These are phyloP conservation scores for Poeciliopsis gracilis DNA, from an alignment of 2,797 vertebrate species.

Conservation along the genomic window DNA sequence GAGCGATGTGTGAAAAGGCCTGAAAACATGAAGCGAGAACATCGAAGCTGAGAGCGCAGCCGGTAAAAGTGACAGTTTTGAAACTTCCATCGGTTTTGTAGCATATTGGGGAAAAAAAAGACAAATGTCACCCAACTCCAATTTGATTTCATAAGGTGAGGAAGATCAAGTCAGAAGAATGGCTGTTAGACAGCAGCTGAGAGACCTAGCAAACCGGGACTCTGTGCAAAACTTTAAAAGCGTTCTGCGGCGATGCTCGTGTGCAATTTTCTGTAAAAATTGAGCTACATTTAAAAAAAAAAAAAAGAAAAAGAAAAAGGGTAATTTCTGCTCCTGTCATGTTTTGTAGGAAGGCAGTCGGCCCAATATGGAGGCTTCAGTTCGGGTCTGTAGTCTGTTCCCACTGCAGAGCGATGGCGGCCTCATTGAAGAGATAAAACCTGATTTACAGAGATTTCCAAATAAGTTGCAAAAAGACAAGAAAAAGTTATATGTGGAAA, in stretches of 20 bases:
- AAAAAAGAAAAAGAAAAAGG: too few species aligned
- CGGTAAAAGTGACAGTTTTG: not conserved
- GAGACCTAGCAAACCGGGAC: not conserved
- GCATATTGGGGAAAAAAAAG: not conserved
- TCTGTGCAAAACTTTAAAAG: not conserved
- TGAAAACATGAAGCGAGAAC: not conserved
- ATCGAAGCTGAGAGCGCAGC: not conserved
- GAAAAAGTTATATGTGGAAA: too few species aligned
- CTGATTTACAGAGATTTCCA: too few species aligned
- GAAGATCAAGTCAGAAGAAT: not conserved
- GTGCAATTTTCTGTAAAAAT: not conserved
- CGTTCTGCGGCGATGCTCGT: too few species aligned
- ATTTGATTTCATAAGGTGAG: not conserved
- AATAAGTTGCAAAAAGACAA: too few species aligned
- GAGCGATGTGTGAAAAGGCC: not conserved
- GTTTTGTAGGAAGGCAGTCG: not conserved
- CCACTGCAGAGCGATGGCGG: not conserved
- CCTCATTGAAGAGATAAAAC: not conserved
- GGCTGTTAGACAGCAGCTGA: not conserved
- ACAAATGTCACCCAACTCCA: not conserved
- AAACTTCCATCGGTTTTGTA: not conserved
- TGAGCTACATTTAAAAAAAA: not conserved
- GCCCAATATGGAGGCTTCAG: not conserved
- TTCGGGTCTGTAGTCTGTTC: not conserved
- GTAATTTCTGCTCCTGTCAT: not conserved